A percentile compares a stretch with the other conserved stretches of the same genome.
Conservation (phyloP, 1,140 invertebrate species). For the Stegodyphus mimosarum region DNA sequence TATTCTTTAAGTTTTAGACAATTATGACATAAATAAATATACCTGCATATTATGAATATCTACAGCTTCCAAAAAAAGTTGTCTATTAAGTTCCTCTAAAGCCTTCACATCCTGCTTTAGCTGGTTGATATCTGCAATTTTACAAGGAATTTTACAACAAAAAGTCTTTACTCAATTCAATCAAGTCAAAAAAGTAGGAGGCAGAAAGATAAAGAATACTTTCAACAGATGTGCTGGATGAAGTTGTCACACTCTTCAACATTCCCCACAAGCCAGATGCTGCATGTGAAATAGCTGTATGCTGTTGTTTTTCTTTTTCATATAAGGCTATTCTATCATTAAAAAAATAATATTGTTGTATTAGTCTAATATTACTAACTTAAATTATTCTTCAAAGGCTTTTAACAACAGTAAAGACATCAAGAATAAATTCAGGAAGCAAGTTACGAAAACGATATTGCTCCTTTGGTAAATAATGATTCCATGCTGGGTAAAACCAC, state of each 20-base stretch:
- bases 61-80: constrained; percentile 95
- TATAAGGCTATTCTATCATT: constrained; percentile 67
- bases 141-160: not conserved
- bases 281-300: constrained; percentile 38
- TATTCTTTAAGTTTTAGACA: no score
- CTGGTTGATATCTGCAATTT: constrained; percentile 77
- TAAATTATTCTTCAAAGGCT: no score
- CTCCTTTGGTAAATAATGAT: no score
- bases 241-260: constrained; percentile 63
- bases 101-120: constrained; percentile 87
- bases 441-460: no score
- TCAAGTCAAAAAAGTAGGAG: not conserved
- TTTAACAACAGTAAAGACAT: no score
- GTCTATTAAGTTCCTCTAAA: constrained; percentile 90
- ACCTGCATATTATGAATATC: constrained; percentile 91
- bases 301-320: constrained; percentile 66
- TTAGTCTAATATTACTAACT: no score
- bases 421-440: no score
- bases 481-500: no score
- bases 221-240: constrained; percentile 42
- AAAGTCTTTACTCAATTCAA: not conserved
- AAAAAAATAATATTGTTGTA: no score
- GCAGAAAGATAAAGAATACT: constrained; percentile 51
- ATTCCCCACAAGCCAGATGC: constrained; percentile 64
- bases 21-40: not conserved